Percentiles rank a stretch among this genome's conserved stretches.
Conservation (phyloP, 2,797 vertebrate genomes). For the Selene dorsalis region DNA sequence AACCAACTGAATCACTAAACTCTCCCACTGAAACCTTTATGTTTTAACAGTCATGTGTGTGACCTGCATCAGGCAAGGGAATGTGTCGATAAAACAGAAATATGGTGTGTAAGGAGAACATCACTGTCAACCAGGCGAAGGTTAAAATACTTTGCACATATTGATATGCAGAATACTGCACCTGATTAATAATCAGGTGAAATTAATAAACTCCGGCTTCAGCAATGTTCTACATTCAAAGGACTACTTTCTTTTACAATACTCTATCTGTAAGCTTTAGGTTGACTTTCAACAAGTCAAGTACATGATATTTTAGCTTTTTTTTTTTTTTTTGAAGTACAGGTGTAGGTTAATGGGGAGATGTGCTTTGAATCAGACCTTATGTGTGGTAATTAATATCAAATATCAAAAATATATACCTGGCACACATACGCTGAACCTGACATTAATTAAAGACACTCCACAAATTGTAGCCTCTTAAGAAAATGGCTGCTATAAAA, state of each 20-base stretch:
- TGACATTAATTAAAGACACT: neutral
- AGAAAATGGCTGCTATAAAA: too few relatives aligned
- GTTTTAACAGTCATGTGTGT: slow-evolving; percentile 31
- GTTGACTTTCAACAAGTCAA: neutral
- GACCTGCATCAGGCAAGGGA: slow-evolving; percentile 12
- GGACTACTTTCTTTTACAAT: neutral
- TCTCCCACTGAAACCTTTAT: slow-evolving; percentile 45
- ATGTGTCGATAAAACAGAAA: slow-evolving; percentile 8
- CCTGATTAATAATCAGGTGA: neutral
- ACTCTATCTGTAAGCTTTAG: neutral
- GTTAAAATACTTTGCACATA: neutral
- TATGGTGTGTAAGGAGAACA: neutral
- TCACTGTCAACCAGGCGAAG: neutral
- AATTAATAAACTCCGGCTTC: neutral
- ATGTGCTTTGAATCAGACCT: neutral
- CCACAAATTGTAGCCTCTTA: neutral
- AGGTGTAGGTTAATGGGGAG: neutral
- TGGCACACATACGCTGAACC: neutral
- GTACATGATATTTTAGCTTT: neutral
- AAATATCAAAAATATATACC: neutral
- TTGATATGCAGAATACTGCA: neutral
- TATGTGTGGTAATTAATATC: neutral
- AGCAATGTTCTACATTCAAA: neutral
- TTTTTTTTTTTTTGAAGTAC: neutral
- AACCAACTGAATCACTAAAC: slow-evolving; percentile 48